phyloP scores from a whole-genome alignment of 2,888 invertebrate genomes.

The Meta bourneti region DNA sequence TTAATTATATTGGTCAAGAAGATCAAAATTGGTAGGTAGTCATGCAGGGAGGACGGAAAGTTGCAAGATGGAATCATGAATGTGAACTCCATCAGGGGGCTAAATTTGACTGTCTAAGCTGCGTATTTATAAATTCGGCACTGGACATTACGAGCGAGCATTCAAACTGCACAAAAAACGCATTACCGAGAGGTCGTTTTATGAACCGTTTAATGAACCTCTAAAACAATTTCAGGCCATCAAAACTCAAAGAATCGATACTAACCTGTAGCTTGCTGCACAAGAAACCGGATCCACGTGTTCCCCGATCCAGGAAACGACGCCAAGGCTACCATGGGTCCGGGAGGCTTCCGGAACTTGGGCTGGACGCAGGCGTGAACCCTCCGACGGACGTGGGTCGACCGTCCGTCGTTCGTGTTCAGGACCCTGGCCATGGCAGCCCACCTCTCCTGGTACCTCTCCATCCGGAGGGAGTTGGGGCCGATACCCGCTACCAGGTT shows the following conservation, averaged over 20 bases:
- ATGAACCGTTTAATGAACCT: too few species aligned
- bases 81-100: too few species aligned
- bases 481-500: conserved; percentile 38
- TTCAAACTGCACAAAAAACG: too few species aligned
- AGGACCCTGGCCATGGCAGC: conserved; percentile 41
- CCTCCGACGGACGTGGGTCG: conserved; percentile 5
- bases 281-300: conserved; percentile 89
- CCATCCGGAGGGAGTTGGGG: conserved; percentile 42
- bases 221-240: too few species aligned
- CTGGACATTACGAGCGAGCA: too few species aligned
- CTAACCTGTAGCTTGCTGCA: conserved; percentile 86
- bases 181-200: too few species aligned
- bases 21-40: too few species aligned
- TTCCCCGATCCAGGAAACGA: conserved; percentile 93
- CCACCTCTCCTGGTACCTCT: conserved; percentile 55
- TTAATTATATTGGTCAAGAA: too few species aligned
- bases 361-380: conserved; percentile 79
- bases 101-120: too few species aligned
- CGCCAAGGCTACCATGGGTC: conserved; percentile 85
- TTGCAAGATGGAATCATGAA: too few species aligned
- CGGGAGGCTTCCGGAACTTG: conserved; percentile 80
- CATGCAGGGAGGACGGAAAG: too few species aligned
- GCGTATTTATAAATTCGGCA: too few species aligned
- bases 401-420: not conserved
- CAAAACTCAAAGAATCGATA: not conserved